A percentile compares a stretch with the other conserved stretches of the same genome.
Evolutionary conservation across 2,113 vertebrate species (phyloP).

Genomic region (Coregonus clupeaformis): DNA sequence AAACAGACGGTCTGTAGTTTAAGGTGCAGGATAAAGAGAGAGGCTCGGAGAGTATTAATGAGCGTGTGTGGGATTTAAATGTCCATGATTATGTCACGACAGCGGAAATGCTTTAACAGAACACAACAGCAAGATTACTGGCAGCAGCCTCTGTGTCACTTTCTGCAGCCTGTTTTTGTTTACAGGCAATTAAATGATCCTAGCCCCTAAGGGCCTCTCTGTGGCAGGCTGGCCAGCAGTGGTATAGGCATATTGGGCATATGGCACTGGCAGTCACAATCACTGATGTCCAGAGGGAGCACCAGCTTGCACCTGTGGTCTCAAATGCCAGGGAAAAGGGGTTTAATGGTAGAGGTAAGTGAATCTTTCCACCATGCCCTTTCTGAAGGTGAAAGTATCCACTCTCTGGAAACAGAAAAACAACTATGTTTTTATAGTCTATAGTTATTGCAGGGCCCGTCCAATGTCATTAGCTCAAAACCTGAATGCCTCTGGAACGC

Average conservation of each 20-base stretch:
- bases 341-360: too few species aligned
- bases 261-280: slow-evolving; percentile 21
- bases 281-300: not conserved
- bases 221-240: slow-evolving; percentile 25
- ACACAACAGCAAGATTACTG: slow-evolving; percentile 29
- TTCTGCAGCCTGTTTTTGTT: slow-evolving; percentile 47
- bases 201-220: slow-evolving; percentile 35
- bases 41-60: slow-evolving; percentile 25
- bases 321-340: not conserved
- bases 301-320: not conserved
- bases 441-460: too few species aligned
- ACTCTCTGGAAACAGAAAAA: too few species aligned
- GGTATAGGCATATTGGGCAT: slow-evolving; percentile 13
- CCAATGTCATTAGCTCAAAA: not conserved
- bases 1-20: slow-evolving; percentile 21
- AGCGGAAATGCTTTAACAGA: slow-evolving; percentile 28
- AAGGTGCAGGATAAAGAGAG: slow-evolving; percentile 22
- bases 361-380: not conserved
- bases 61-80: slow-evolving; percentile 14
- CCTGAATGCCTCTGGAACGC: not conserved
- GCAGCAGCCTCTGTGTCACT: slow-evolving; percentile 31
- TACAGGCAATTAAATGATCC: slow-evolving; percentile 55
- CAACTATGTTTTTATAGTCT: too few species aligned
- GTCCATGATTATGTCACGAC: slow-evolving; percentile 36
- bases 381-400: too few species aligned